A percentile compares a stretch with the other conserved stretches of the same genome.
Conservation (phyloP, 2,113 vertebrate genomes). For the Struthio camelus region DNA sequence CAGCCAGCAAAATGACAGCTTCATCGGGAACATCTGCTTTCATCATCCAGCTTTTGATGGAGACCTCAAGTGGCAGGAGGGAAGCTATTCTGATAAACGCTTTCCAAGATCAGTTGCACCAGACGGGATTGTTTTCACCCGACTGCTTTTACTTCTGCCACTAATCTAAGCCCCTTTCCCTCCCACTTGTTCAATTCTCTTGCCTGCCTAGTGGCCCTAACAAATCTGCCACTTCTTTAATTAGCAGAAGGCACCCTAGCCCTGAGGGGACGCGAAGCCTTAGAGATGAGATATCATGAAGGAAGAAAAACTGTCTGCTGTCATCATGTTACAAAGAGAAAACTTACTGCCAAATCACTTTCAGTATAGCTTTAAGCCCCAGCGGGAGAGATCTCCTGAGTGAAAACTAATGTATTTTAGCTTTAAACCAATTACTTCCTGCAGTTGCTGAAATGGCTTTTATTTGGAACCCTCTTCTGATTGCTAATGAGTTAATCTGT, state of each 20-base stretch:
- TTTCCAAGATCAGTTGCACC: accelerated
- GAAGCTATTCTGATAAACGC: accelerated
- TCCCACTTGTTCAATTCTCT: not conserved
- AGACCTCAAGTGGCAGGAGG: not conserved
- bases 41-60: accelerated
- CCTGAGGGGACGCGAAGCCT: not conserved
- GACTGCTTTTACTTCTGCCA: accelerated
- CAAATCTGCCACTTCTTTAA: not conserved
- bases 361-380: accelerated
- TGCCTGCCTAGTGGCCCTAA: not conserved
- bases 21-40: not conserved
- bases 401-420: not conserved
- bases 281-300: accelerated
- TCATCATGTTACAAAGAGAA: not conserved
- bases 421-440: not conserved
- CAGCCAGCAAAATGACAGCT: accelerated
- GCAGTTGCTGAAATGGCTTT: not conserved
- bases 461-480: not conserved
- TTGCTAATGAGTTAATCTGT: not conserved
- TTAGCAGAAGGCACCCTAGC: not conserved
- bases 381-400: not conserved
- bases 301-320: not conserved
- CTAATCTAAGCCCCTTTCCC: accelerated
- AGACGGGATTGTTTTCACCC: not conserved
- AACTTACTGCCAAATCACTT: accelerated